Evolutionary conservation across 2,888 invertebrate species (phyloP).

Genomic region (Chrysopilus asiliformis): DNA sequence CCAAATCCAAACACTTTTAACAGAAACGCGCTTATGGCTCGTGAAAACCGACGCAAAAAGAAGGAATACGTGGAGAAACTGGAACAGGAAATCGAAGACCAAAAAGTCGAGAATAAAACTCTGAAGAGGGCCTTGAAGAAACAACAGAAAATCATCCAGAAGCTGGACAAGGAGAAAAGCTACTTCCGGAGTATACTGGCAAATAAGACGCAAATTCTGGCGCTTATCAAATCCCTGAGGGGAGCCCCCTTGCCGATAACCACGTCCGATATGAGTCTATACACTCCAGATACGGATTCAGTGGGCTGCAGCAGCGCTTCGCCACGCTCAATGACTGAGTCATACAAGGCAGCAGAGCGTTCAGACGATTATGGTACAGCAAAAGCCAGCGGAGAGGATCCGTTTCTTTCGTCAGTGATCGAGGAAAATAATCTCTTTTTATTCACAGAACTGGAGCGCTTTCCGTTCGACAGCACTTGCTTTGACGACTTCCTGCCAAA

Average conservation of each 20-base stretch:
- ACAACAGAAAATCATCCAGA: conserved; percentile 37
- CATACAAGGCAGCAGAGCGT: conserved; percentile 11
- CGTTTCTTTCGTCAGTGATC: conserved; percentile 15
- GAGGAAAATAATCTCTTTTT: conserved; percentile 21
- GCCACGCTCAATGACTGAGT: conserved; percentile 13
- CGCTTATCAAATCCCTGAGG: conserved; percentile 33
- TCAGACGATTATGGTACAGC: conserved; percentile 15
- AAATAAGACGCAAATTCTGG: conserved; percentile 40
- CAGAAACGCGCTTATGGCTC: conserved; percentile 46
- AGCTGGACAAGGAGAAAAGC: conserved; percentile 39
- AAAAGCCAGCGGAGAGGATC: conserved; percentile 14
- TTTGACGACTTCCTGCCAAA: background rate
- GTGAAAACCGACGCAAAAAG: conserved; percentile 47
- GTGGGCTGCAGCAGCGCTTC: conserved; percentile 9
- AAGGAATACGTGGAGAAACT: conserved; percentile 44
- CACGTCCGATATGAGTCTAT: background rate
- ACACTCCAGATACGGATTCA: background rate
- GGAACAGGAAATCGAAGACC: conserved; percentile 38
- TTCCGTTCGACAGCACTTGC: conserved; percentile 11
- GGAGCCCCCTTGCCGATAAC: background rate
- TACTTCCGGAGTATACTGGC: conserved; percentile 42
- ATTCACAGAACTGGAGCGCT: conserved; percentile 23
- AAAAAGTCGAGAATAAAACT: conserved; percentile 37
- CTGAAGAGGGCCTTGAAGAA: conserved; percentile 37
- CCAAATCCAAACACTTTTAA: conserved; percentile 33